These are phyloP conservation scores for Apaloderma vittatum DNA, from an alignment of 2,113 vertebrate species.

Conservation along the genomic window DNA sequence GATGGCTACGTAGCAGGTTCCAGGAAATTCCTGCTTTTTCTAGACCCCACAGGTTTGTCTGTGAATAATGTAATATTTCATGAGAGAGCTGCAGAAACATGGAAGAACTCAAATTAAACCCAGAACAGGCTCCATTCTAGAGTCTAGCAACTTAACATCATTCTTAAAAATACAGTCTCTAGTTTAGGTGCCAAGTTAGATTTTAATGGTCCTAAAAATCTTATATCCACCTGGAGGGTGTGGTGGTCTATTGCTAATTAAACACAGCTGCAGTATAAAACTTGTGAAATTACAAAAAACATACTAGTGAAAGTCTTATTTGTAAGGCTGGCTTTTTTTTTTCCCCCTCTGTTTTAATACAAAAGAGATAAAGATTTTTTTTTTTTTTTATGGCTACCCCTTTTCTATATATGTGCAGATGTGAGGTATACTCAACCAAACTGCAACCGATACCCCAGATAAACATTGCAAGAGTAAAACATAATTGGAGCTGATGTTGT, in stretches of 20 bases:
- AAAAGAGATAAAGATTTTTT: not conserved
- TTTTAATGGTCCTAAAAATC: slow-evolving; percentile 27
- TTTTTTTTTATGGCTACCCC: not conserved
- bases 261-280: slow-evolving; percentile 35
- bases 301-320: not conserved
- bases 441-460: not conserved
- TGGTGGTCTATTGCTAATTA: not conserved
- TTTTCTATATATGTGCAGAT: not conserved
- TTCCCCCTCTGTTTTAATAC: not conserved
- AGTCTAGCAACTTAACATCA: not conserved
- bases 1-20: not conserved
- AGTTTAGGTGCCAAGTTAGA: not conserved
- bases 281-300: not conserved
- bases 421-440: not conserved
- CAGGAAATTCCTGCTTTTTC: slow-evolving; percentile 22
- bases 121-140: not conserved
- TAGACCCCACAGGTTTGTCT: not conserved
- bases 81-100: not conserved
- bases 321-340: not conserved
- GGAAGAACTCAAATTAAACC: not conserved
- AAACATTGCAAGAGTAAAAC: not conserved
- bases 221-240: not conserved
- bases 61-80: not conserved
- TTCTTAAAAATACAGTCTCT: not conserved
- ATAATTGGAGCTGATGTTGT: not conserved